Evolutionary conservation across 2,797 vertebrate genomes (phyloP), one percentile per base, ranked within the genome.

Genomic region (Apodemus agrarius): DNA sequence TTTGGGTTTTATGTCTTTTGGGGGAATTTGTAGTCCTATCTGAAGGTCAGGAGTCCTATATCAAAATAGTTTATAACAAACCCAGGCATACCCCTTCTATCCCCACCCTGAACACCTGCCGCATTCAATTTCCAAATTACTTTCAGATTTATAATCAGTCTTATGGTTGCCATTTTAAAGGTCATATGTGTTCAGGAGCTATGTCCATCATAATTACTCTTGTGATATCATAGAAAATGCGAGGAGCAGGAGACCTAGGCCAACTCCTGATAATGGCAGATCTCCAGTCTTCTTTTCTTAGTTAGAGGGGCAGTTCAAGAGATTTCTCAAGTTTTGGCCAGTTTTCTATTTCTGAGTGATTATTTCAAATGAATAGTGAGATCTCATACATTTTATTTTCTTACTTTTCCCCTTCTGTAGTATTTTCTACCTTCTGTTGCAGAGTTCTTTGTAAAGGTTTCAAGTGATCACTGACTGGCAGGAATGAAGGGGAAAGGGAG

Each of bases 351-450:
- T 82, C 84, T 93, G n/a, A 95, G 52, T 31, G 34, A 2, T 90
- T 96, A 86, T 90, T 93, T 94, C 80, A 90, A 92, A 94, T n/a
- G 57, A 85, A 85, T 31, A n/a, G 21, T 75, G 54, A 87, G n/a
- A 43, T 67, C n/a, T 29, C 29, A 19, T 67, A 24, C 21, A 84
- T 76, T 96, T 94, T 81, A 78, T 40, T 95, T 96, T 69, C 11
- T 74, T 87, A 26, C n/a, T 86, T 17, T 69, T 69, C 86, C 8
- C 43, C 86, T 75, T 59, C 52, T 83, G 49, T 59, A 16, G 82
- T 26, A 88, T 90, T 85, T 92, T 81, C 81, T 90, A 83, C 17
- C 46, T 72, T 93, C 8, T 34, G 0, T 92, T 89, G 84, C 63
- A 82, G 57, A 90, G 5, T 0, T 26, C 87, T 84, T 57, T 37